Evolutionary conservation across 2,113 vertebrate species (phyloP).

Genomic region (Tetrax tetrax): DNA sequence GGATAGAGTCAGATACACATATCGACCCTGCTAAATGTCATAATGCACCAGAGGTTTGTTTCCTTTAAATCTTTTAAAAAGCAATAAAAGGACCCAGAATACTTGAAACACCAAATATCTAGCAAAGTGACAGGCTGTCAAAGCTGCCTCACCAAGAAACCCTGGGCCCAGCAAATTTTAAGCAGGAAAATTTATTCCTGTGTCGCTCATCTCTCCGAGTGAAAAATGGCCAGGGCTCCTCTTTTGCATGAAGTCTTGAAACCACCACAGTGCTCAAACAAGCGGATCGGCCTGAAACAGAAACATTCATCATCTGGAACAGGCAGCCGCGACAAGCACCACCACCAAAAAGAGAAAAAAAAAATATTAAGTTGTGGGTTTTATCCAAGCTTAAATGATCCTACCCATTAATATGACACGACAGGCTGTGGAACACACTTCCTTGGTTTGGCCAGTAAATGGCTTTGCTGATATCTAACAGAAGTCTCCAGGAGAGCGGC

Average conservation of each 20-base stretch:
- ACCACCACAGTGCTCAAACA: slow-evolving; percentile 54
- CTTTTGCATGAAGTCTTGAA: slow-evolving; percentile 60
- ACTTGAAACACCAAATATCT: slow-evolving; percentile 29
- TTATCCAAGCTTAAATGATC: slow-evolving; percentile 50
- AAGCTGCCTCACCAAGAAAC: slow-evolving; percentile 47
- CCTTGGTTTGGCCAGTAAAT: not conserved
- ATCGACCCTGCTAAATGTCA: slow-evolving; percentile 33
- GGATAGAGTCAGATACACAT: slow-evolving; percentile 4
- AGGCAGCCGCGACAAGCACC: slow-evolving; percentile 19
- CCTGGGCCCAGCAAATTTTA: slow-evolving; percentile 68
- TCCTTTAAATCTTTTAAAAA: slow-evolving; percentile 66
- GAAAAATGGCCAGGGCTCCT: slow-evolving; percentile 67
- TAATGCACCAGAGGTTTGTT: slow-evolving; percentile 38
- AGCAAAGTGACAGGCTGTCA: slow-evolving; percentile 65
- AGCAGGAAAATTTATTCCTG: slow-evolving; percentile 65
- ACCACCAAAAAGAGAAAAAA: not conserved
- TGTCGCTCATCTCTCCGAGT: slow-evolving; percentile 52
- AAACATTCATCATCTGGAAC: slow-evolving; percentile 65
- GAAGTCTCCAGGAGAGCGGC: not conserved
- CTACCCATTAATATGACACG: slow-evolving; percentile 25
- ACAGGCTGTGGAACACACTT: not conserved
- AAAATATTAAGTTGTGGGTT: slow-evolving; percentile 53
- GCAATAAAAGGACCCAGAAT: slow-evolving; percentile 58
- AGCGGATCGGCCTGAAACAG: slow-evolving; percentile 66
- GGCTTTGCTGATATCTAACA: not conserved